Evolutionary conservation across 2,888 invertebrate genomes (phyloP), one percentile per base, ranked within the genome.

Genomic region (Hymenopus coronatus): DNA sequence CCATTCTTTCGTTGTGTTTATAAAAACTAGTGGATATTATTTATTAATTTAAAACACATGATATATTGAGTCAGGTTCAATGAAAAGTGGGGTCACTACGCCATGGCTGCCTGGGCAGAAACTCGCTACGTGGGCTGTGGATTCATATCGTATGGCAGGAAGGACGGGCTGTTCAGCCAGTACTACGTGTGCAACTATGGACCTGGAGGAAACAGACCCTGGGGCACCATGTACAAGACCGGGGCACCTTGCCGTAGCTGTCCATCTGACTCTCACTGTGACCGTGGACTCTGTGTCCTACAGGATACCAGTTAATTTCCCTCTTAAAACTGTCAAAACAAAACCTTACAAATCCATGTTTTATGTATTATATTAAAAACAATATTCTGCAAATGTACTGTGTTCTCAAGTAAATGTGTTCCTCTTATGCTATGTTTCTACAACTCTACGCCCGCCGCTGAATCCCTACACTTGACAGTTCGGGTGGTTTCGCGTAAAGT

Each of bases 31-130:
- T 33, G 33, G 33, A 4, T 33, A 8, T 33, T 33, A 33, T 33
- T 33, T 33, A 33, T 33, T 8, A 15, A 6, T 70, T 70, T 70
- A 70, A 70, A 70, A 4, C 6, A 2, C 54, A 70, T 4, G 4
- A 20, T 70, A 70, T 20, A 20, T 70, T 70, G 54, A 15, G 15
- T 70, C 6, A 70, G 54, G 25, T 70, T 70, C 54, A 70, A 70
- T 4, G 2, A 2, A 20, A 70, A 70, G 3, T 70, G 54, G 54
- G 93, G 93, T 3, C 93, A 93, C 90, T 94, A 93, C 91, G 93
- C 93, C 0, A 94, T 94, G 92, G 91, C 94, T 88, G 92, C 94
- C 2, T 95, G 94, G 94, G 94, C 93, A 2, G 92, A 93, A 30
- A 93, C 94, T 1, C 92, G 91, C 70, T 91, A 91, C 40, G 91